Conservation (phyloP, 2,113 vertebrate genomes). For the Shinisaurus crocodilurus region DNA sequence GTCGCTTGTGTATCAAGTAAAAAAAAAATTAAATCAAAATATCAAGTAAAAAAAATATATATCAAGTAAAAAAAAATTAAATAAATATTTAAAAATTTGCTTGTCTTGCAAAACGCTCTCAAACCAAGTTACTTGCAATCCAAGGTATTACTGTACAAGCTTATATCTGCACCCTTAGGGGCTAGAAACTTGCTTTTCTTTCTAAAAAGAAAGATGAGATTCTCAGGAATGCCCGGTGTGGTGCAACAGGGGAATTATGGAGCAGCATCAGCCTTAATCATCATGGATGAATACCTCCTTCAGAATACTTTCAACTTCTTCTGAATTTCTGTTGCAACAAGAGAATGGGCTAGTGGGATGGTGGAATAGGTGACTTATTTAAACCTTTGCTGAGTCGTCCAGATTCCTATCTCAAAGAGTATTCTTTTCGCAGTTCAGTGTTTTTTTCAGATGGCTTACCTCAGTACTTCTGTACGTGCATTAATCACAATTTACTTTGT, state of each 20-base stretch:
- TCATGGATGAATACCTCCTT: neutral
- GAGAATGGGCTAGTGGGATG: neutral
- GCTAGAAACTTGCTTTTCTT: neutral
- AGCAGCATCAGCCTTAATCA: neutral
- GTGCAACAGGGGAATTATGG: neutral
- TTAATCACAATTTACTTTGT: conserved; percentile 1
- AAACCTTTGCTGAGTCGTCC: neutral
- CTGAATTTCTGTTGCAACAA: neutral
- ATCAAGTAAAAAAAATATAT: no score
- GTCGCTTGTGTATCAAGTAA: no score
- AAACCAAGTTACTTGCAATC: no score
- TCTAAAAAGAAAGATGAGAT: neutral
- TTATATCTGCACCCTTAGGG: neutral
- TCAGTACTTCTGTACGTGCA: neutral
- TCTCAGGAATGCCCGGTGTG: neutral
- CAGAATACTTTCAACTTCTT: neutral
- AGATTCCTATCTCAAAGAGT: conserved; percentile 2
- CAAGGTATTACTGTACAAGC: no score
- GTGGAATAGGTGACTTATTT: neutral
- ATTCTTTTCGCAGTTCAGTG: neutral
- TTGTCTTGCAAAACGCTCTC: no score
- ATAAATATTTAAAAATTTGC: no score
- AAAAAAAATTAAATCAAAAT: no score
- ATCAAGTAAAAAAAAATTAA: no score
- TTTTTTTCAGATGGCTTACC: neutral